Base-by-base conservation (phyloP, 2,888 invertebrate species). In the Dusona sp. region DNA sequence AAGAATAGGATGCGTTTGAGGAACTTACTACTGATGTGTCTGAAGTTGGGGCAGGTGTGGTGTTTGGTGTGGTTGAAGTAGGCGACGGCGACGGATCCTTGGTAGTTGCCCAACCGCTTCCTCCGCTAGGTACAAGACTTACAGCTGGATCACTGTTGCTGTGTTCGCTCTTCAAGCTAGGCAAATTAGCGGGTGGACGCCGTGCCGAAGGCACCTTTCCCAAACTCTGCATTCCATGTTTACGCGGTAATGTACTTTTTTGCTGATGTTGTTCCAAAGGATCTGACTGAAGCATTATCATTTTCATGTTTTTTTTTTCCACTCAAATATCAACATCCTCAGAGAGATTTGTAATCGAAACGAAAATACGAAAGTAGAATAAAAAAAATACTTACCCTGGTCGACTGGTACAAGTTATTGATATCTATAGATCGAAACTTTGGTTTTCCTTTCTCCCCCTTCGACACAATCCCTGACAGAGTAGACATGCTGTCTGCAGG, bases 161-260 rank as follows among this genome's bases (percentile, higher is more conserved):
- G 94, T 97, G 96, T 96, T 99, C 99, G 95, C 99, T 98, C 96
- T 99, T 99, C 95, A 99, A 95, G 96, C 99, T 99, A 95, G 99
- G 99, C 95, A 99, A 96, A 96, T 99, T 99, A 94, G 98, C 99
- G 95, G 99, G 99, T 96, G 99, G 98, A 95, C 99, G 97, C 96
- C 99, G 97, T 95, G 98, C 98, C 95, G 98, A 98, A 95, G 98
- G 98, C 95, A 99, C 98, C 97, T 99, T 99, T 95, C 99, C 99
- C 97, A 99, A 97, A 96, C 97, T 98, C 97, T 99, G 99, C 97
- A 99, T 98, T 96, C 99, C 99, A 99, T 99, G 99, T 97, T 99
- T 99, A 95, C 98, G 98, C 95, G 97, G 97, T 95, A 97, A 96
- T 95, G 97, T 97, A 95, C 96, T 97, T 95, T 98, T 98, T 93